A percentile compares a stretch with the other conserved stretches of the same genome.
These are phyloP conservation scores for Psylliodes chrysocephalus DNA, from an alignment of 2,888 invertebrate genomes.

Conservation along the genomic window DNA sequence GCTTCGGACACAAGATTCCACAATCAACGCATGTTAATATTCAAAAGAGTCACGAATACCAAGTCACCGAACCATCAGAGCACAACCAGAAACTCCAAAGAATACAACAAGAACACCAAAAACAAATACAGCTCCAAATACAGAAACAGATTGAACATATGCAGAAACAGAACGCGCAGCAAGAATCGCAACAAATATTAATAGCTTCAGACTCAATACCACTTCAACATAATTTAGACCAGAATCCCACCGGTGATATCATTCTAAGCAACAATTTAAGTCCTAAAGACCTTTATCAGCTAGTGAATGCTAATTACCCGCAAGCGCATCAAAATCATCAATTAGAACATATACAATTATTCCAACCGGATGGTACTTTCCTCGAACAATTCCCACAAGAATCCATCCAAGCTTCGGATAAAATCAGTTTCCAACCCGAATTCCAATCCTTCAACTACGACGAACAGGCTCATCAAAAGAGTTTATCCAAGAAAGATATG, in stretches of 20 bases:
- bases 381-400: slow-evolving; percentile 51
- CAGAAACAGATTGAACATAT: slow-evolving; percentile 34
- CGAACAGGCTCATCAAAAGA: slow-evolving; percentile 58
- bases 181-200: slow-evolving; percentile 51
- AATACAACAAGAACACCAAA: slow-evolving; percentile 49
- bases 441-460: slow-evolving; percentile 65
- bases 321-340: slow-evolving; percentile 48
- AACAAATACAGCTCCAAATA: slow-evolving; percentile 47
- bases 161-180: slow-evolving; percentile 43
- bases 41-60: slow-evolving; percentile 62
- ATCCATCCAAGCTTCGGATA: slow-evolving; percentile 55
- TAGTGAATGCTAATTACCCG: slow-evolving; percentile 38
- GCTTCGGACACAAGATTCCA: slow-evolving; percentile 8
- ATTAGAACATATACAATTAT: slow-evolving; percentile 50
- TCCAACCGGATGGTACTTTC: slow-evolving; percentile 62
- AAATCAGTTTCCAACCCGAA: slow-evolving; percentile 63
- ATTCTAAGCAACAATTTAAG: slow-evolving; percentile 38
- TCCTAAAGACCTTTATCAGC: slow-evolving; percentile 43
- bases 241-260: slow-evolving; percentile 38
- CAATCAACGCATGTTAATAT: slow-evolving; percentile 28
- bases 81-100: slow-evolving; percentile 44
- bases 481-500: slow-evolving; percentile 38
- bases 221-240: slow-evolving; percentile 19
- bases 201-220: slow-evolving; percentile 1
- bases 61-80: slow-evolving; percentile 67